A percentile compares a stretch with the other conserved stretches of the same genome.
phyloP scores from a whole-genome alignment of 2,797 vertebrate species.

The Tadarida brasiliensis region DNA sequence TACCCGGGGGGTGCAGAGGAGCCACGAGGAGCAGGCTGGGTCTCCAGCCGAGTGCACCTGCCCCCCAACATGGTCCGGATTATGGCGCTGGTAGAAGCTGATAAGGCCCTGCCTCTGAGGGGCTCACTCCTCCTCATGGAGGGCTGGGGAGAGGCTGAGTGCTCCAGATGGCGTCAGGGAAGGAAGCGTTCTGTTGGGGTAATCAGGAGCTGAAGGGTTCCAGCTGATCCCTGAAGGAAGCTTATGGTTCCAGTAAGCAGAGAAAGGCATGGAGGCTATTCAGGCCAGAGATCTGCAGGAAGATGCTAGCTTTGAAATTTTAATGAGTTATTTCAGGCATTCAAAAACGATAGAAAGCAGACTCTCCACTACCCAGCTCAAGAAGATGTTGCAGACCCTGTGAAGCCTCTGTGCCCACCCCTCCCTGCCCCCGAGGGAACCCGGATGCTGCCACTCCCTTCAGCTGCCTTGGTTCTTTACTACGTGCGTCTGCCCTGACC shows the following conservation, averaged over 20 bases:
- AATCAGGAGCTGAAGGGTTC: not conserved
- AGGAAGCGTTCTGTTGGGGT: not conserved
- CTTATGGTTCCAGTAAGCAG: not conserved
- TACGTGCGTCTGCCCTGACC: fast-evolving
- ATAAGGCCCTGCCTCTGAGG: not conserved
- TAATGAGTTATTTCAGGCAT: constrained; percentile 1
- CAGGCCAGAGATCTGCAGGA: not conserved
- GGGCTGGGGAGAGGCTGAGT: fast-evolving
- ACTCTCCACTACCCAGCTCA: not conserved
- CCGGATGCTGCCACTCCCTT: not conserved
- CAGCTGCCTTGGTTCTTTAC: not conserved
- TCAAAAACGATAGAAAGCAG: not conserved
- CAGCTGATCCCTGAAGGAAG: not conserved
- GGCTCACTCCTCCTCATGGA: not conserved
- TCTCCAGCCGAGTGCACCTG: not conserved
- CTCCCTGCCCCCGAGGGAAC: not conserved
- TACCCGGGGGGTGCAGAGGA: not conserved
- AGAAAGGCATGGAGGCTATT: not conserved
- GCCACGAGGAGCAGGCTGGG: not conserved
- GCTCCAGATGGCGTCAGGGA: not conserved
- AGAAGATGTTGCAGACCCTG: not conserved
- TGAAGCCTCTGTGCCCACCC: not conserved
- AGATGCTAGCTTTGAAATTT: not conserved
- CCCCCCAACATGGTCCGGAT: not conserved
- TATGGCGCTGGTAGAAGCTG: not conserved